Base-by-base conservation (phyloP, 2,113 vertebrate genomes). In the Acrocephalus kingi region DNA sequence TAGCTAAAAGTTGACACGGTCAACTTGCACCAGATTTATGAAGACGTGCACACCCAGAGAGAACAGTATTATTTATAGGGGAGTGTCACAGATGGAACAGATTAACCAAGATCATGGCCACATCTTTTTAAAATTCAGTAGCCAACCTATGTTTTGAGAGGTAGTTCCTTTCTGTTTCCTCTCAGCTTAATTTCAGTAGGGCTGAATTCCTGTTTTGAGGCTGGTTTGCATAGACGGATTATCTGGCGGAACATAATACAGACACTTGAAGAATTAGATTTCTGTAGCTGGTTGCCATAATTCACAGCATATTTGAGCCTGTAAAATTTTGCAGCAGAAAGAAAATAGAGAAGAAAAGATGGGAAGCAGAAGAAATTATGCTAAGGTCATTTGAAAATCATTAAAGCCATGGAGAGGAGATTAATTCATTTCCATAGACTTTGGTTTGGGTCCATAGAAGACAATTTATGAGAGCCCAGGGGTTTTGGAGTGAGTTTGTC, bases 71-170 rank as follows among this genome's bases (percentile, higher is more conserved):
- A 73, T 76, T 94, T 92, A 46, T 54, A 85, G 54, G 58, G 74
- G 17, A 75, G 14, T 72, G 35, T 80, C 66, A 83, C 43, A 69
- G 48, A 72, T 86, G 52, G 68, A 90, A 71, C 52, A 74, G 72
- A 84, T 90, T 90, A 93, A 66, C 35, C 13, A 10, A 84, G 56
- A 52, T 56, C 58, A 62, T 11, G n/a, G 46, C 23, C 69, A 87
- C 52, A 84, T 84, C 14, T 78, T 93, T 88, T 93, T 49, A 89
- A 87, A 92, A 94, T 75, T 94, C 84, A 87, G 67, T 54, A 76
- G 41, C 49, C 89, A 22, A 45, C 49, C 66, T 91, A 58, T 23
- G 46, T 95, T 96, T 95, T 48, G 77, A 83, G 73, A 56, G 18
- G 11, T 46, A 83, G 19, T 63, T 96, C 55, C 33, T 87, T 93